A percentile compares a stretch with the other conserved stretches of the same genome.
Conservation (phyloP, 2,797 vertebrate genomes). For the Catamblyrhynchus diadema region DNA sequence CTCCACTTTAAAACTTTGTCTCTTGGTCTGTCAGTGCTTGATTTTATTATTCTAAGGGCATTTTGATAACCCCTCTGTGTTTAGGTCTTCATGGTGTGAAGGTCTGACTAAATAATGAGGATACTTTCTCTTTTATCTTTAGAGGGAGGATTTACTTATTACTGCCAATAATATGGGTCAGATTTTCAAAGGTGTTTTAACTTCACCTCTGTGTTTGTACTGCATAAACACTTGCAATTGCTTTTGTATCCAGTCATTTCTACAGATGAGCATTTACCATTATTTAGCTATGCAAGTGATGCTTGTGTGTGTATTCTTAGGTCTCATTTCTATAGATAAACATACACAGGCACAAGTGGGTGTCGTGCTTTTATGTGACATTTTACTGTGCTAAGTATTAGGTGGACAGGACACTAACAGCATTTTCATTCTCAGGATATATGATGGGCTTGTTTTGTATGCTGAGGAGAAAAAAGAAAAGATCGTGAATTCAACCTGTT, state of each 20-base stretch:
- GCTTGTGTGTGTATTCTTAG: not conserved
- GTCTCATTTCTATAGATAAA: conserved; percentile 1
- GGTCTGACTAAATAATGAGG: conserved; percentile 58
- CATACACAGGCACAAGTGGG: not conserved
- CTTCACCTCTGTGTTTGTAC: conserved; percentile 50
- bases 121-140: conserved; percentile 59
- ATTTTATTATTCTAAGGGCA: conserved; percentile 52
- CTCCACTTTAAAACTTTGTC: conserved; percentile 58
- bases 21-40: conserved; percentile 28
- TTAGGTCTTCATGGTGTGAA: conserved; percentile 22
- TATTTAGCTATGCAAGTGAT: conserved; percentile 26
- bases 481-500: not conserved
- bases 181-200: conserved; percentile 57
- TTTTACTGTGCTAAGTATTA: not conserved
- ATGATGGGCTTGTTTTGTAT: not conserved
- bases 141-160: conserved; percentile 60
- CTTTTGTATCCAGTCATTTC: conserved; percentile 40
- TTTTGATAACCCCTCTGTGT: conserved; percentile 57
- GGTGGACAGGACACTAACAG: not conserved
- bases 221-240: conserved; percentile 40
- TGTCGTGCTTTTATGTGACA: not conserved
- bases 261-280: conserved; percentile 17
- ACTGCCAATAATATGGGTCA: conserved; percentile 40
- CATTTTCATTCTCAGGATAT: not conserved
- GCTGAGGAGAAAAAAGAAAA: not conserved